These are phyloP conservation scores for Chaetorhynchus papuensis DNA, from an alignment of 2,113 vertebrate genomes.

Conservation along the genomic window DNA sequence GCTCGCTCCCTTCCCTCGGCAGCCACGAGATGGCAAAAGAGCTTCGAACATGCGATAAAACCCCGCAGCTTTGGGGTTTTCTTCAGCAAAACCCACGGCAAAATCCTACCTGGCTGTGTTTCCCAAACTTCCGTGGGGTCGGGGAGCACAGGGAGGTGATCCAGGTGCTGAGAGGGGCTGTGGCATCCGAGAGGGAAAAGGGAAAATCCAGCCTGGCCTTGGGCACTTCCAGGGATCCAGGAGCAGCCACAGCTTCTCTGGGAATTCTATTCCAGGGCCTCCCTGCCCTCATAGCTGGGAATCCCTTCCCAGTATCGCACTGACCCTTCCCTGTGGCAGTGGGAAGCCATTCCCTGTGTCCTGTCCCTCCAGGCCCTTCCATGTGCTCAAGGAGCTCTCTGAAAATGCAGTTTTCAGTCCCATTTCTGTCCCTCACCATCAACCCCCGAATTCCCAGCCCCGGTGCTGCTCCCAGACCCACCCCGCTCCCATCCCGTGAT, in stretches of 20 bases:
- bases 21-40: constrained; percentile 72
- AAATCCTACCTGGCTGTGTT: rapidly evolving
- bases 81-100: rapidly evolving
- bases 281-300: not conserved
- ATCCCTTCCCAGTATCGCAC: not conserved
- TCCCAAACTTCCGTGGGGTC: rapidly evolving
- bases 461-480: not conserved
- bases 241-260: not conserved
- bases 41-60: not conserved
- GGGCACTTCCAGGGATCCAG: not conserved
- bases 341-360: rapidly evolving
- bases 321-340: not conserved
- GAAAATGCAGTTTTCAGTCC: not conserved
- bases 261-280: rapidly evolving
- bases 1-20: not conserved
- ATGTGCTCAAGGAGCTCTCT: not conserved
- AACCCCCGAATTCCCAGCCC: not conserved
- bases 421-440: not conserved
- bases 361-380: not conserved
- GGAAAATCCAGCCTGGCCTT: not conserved
- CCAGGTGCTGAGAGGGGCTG: rapidly evolving
- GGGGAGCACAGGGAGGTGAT: not conserved
- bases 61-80: rapidly evolving
- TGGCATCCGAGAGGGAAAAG: not conserved
- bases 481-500: rapidly evolving